Percentiles rank a stretch among this genome's conserved stretches.
phyloP scores from a whole-genome alignment of 2,888 invertebrate species.

The Malthinus flaveolus region DNA sequence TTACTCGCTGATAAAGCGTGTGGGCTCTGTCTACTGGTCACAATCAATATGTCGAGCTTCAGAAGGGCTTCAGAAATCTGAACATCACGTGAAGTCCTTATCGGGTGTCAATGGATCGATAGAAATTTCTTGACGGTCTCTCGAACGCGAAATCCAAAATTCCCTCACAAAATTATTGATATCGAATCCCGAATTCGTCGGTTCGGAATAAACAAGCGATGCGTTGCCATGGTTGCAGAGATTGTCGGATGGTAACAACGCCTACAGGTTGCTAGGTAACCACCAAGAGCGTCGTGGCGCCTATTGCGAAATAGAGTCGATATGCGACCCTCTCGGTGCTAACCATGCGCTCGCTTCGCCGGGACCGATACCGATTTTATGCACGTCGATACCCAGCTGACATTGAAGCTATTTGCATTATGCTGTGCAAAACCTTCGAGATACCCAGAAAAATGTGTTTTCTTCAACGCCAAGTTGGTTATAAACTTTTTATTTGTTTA shows the following conservation, averaged over 20 bases:
- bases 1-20: slow-evolving; percentile 23
- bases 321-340: slow-evolving; percentile 54
- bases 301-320: slow-evolving; percentile 41
- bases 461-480: neutral
- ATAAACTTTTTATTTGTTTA: too few species aligned
- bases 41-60: slow-evolving; percentile 39
- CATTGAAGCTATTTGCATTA: slow-evolving; percentile 36
- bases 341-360: slow-evolving; percentile 34
- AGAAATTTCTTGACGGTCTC: slow-evolving; percentile 26
- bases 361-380: slow-evolving; percentile 35
- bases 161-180: slow-evolving; percentile 33
- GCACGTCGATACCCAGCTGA: slow-evolving; percentile 34
- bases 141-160: slow-evolving; percentile 26
- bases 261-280: slow-evolving; percentile 46
- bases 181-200: slow-evolving; percentile 33
- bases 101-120: slow-evolving; percentile 27
- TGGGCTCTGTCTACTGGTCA: slow-evolving; percentile 27
- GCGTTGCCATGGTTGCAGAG: slow-evolving; percentile 50
- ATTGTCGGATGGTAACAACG: slow-evolving; percentile 43
- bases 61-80: slow-evolving; percentile 39
- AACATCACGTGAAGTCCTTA: slow-evolving; percentile 30
- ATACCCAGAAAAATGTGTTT: slow-evolving; percentile 1
- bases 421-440: slow-evolving; percentile 20
- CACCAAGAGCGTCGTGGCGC: slow-evolving; percentile 48
- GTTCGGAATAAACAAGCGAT: slow-evolving; percentile 37